Base-by-base conservation (phyloP, 2,113 vertebrate species). In the Catharus fuscescens region DNA sequence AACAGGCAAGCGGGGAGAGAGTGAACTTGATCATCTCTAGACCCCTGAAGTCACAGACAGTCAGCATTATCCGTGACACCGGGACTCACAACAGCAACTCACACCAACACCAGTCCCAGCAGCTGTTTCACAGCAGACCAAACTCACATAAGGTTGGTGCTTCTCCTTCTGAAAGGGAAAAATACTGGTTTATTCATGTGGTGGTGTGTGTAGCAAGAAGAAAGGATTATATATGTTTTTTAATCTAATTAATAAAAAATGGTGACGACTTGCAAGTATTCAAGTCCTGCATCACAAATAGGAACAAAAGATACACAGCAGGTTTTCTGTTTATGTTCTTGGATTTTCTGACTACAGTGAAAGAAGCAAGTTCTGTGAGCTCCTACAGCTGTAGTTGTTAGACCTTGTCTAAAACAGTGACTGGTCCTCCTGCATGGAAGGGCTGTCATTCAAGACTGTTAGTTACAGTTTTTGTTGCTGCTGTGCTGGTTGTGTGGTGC, bases 1-100 rank as follows among this genome's bases (percentile, higher is more conserved):
- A 34, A 74, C 81, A 99, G 99, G 99, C 99, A n/a, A 99, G 99
- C 6, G 99, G 99, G 71, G 99, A 99, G 93, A 98, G 98, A 94
- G 99, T 99, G 86, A 98, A 98, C 92, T 97, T 99, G 95, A 94
- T 99, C 48, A 98, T 99, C 93, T 98, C 98, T 69, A 98, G 99
- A 89, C 96, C 98, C 42, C 97, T 96, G 96, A 99, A 99, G 94
- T 97, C 98, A 18, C 98, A 98, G 80, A 98, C 98, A 2, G 98
- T 98, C 61, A 98, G 96, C 93, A 97, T 98, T 86, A 95, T 97
- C 86, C 98, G 99, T 95, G 99, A 99, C 90, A 95, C 98, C 0
- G 99, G 98, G 94, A 98, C 97, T 95, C 98, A 98, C 91, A 98
- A 98, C 95, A 98, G 97, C 98, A 98, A 94, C 96, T 98, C 99